These are phyloP conservation scores for Torymus texanus DNA, from an alignment of 2,888 invertebrate genomes.

Conservation along the genomic window DNA sequence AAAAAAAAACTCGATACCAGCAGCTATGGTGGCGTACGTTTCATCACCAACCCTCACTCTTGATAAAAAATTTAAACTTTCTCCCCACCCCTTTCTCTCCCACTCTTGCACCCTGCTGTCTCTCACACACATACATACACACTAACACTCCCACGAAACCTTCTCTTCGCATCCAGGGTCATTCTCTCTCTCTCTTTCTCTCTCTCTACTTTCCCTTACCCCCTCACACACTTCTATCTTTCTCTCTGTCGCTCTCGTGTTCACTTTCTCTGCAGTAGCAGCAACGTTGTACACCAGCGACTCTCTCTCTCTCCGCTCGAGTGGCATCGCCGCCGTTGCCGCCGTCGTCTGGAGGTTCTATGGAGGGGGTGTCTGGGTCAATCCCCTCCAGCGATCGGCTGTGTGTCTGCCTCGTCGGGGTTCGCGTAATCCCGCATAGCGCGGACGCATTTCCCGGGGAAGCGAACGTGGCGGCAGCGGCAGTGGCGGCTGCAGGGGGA, in stretches of 20 bases:
- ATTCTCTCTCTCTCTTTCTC: slow-evolving; percentile 14
- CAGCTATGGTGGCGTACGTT: too few species aligned
- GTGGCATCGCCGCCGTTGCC: too few species aligned
- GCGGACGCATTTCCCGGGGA: slow-evolving; percentile 68
- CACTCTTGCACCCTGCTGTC: background rate
- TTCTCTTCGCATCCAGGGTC: background rate
- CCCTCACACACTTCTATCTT: background rate
- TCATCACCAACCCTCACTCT: too few species aligned
- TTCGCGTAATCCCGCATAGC: slow-evolving; percentile 64
- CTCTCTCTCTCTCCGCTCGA: slow-evolving; percentile 1
- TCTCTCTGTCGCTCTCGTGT: slow-evolving; percentile 46
- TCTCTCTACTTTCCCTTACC: slow-evolving; percentile 29
- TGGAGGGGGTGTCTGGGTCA: slow-evolving; percentile 75
- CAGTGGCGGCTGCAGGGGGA: too few species aligned
- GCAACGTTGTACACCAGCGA: too few species aligned
- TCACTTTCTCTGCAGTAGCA: slow-evolving; percentile 43
- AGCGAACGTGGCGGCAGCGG: too few species aligned
- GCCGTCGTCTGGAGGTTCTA: too few species aligned
- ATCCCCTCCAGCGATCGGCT: slow-evolving; percentile 69
- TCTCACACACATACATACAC: too few species aligned
- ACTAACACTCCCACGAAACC: too few species aligned
- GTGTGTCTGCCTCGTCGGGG: slow-evolving; percentile 55
- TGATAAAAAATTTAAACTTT: background rate
- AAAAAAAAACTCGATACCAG: too few species aligned
- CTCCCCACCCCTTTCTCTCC: background rate